Evolutionary conservation across 2,888 invertebrate species (phyloP).

Genomic region (Hirtodrosophila trivittata): DNA sequence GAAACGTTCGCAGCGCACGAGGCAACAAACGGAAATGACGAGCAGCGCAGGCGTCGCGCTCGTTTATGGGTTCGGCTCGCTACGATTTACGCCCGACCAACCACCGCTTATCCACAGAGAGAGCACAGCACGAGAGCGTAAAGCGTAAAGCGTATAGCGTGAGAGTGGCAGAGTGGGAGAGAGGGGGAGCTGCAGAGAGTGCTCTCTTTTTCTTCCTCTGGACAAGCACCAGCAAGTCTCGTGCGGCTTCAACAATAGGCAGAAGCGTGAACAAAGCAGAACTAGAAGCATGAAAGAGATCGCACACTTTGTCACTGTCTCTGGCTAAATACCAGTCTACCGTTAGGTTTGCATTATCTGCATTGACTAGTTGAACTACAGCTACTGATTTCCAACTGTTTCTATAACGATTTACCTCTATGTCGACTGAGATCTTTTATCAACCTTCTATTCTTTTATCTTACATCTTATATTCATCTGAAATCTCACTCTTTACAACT

Average conservation of each 20-base stretch:
- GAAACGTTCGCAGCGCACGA: constrained; percentile 65
- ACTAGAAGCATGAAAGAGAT: too few species aligned
- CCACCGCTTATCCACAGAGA: constrained; percentile 31
- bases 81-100: constrained; percentile 35
- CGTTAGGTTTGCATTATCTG: too few species aligned
- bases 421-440: too few species aligned
- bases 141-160: not conserved
- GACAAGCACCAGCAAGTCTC: too few species aligned
- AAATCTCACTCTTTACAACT: too few species aligned
- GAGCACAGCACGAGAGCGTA: not conserved
- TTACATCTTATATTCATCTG: too few species aligned
- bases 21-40: constrained; percentile 71
- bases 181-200: not conserved
- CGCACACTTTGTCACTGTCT: too few species aligned
- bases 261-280: constrained; percentile 21
- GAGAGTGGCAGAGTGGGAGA: not conserved
- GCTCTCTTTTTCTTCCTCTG: not conserved
- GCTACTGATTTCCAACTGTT: too few species aligned
- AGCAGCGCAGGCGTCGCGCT: constrained; percentile 30
- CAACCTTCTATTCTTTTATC: too few species aligned
- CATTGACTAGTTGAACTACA: too few species aligned
- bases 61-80: constrained; percentile 44
- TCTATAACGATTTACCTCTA: too few species aligned
- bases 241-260: constrained; percentile 1
- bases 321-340: too few species aligned